Conservation (phyloP, 2,888 invertebrate genomes). For the Pollenia amentaria region DNA sequence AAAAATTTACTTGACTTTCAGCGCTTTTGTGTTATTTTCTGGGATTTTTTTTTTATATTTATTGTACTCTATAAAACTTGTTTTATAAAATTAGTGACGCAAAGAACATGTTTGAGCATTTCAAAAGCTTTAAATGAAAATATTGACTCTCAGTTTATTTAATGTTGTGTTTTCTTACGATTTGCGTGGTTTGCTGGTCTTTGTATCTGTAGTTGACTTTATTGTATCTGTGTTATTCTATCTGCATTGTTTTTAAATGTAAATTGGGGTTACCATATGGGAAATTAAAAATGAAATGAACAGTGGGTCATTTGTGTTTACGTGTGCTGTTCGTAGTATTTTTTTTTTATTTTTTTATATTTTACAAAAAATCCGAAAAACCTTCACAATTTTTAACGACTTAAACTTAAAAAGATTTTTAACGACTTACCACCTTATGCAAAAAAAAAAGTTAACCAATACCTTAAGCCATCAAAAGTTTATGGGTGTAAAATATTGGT, state of each 20-base stretch:
- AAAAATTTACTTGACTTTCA: not conserved
- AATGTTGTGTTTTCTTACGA: slow-evolving; percentile 10
- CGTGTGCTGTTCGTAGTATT: too few species aligned
- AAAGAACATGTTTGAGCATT: slow-evolving; percentile 25
- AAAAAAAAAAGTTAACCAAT: too few species aligned
- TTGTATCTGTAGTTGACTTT: slow-evolving; percentile 11
- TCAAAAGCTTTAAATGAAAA: slow-evolving; percentile 6
- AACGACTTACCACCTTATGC: too few species aligned
- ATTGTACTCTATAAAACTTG: not conserved
- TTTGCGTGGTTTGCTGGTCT: not conserved
- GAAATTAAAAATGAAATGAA: not conserved
- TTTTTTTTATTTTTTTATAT: too few species aligned
- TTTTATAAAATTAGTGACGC: slow-evolving; percentile 38
- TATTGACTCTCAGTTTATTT: slow-evolving; percentile 26
- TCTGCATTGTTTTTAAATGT: slow-evolving; percentile 24
- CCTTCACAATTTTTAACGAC: too few species aligned
- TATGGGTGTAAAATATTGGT: too few species aligned
- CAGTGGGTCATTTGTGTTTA: not conserved
- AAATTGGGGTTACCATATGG: slow-evolving; percentile 8
- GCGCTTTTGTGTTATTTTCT: slow-evolving; percentile 6
- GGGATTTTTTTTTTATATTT: slow-evolving; percentile 4
- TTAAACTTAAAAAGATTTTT: too few species aligned
- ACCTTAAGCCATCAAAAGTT: too few species aligned
- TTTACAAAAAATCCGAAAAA: too few species aligned
- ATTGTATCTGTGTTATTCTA: slow-evolving; percentile 11